Evolutionary conservation across 2,797 vertebrate species (phyloP), one percentile per base, ranked within the genome.

Genomic region (Pseudomugil gertrudae): DNA sequence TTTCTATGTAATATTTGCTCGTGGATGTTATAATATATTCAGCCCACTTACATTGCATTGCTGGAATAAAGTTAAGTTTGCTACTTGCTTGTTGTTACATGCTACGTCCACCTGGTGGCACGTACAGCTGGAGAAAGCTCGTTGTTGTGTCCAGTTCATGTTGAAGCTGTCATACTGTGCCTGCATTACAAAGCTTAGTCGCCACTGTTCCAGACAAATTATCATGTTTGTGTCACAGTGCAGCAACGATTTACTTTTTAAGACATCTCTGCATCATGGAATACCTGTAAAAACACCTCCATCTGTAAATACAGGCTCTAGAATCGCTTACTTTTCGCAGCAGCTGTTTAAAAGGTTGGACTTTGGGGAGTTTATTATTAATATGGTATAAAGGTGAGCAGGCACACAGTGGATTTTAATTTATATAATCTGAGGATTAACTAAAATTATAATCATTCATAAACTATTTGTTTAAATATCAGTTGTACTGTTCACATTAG

Each of bases 31-130:
- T 54, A 21, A 33, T 13, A 32, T 53, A 14, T 55, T 32, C 13
- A 40, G 9, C 43, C 62, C 17, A 52, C 27, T 1, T 13, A 5
- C 5, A 40, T 53, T 10, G 67, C 14, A 32, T 47, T n/a, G 27
- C 21, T 57, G 21, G 61, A 23, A 43, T 56, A 5, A 38, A 67
- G 32, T 4, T 15, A 33, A 10, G 21, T 38, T 17, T 65, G 32
- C 38, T 15, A 1, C 7, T 30, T 55, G 30, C 47, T 69, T 84
- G 84, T 67, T 38, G 48, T 89, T 85, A 56, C 56, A 5, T 17
- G 30, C 19, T 66, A 0, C 66, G 55, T 57, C 89, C 90, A 88
- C 85, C 26, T 54, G 89, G 71, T 84, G 89, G 88, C 79, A 45
- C 59, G 45, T 73, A 17, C 47, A 2, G 19, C 68, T 67, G n/a